Evolutionary conservation across 2,888 invertebrate species (phyloP), one percentile per base, ranked within the genome.

Genomic region (Ormyrus labotus): DNA sequence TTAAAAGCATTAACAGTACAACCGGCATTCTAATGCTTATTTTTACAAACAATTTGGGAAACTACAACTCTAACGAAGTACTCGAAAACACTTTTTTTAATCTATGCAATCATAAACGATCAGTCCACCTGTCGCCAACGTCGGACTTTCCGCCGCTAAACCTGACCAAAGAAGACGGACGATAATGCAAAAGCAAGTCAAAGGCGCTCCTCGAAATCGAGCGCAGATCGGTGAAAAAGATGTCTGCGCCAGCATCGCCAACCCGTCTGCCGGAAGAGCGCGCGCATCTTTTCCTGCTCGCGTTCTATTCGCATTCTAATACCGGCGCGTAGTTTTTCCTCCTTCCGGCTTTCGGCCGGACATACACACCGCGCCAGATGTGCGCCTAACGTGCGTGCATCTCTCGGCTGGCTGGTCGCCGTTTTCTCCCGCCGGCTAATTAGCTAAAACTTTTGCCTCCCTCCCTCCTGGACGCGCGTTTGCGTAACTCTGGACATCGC

Each of bases 361-460:
- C 65, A 64, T 3, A 19, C 5, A 34, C 2, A 53, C 50, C 6
- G 45, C 19, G 11, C 10, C 51, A 67, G 7, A 67, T 13, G 47
- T 13, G 47, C 11, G 19, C 19, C 19, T 19, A 19, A 19, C 47
- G 65, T 48, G 72, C 13, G n/a, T 76, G 82, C 79, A 81, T 86
- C 88, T 88, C 89, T 88, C 88, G 89, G 89, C 87, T 88, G 84
- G 89, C 87, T 90, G 89, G 87, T 86, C 87, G 45, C 19, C 57
- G 86, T 89, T 89, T 90, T 90, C 45, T 53, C 68, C 19, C 60
- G 82, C 88, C 88, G 84, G 86, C 86, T 90, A 90, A 90, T 90
- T 90, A 90, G 88, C 89, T 89, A 90, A 90, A 90, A 88, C 89
- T 89, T 86, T 87, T 88, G 85, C 87, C 76, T 89, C 86, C 84